Evolutionary conservation across 2,113 vertebrate species (phyloP), one percentile per base, ranked within the genome.

Genomic region (Dicentrarchus labrax): DNA sequence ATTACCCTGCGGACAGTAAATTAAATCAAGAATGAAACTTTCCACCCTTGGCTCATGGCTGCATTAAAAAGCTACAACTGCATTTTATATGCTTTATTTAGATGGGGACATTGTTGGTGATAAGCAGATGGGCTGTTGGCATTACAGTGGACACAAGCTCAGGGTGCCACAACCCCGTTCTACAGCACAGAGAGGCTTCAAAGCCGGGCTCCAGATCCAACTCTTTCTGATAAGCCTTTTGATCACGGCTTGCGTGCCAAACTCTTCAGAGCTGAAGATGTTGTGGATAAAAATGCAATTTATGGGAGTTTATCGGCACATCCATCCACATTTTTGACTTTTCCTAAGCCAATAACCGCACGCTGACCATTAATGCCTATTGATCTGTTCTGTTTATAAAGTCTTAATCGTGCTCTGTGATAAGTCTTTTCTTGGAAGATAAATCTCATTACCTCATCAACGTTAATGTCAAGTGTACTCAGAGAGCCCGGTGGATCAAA

Each of bases 111-210:
- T 85, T 81, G 89, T 91, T 82, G 86, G 50, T 15, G 53, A 84
- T 83, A 77, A 88, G 54, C 80, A 90, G 85, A 92, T 78, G 64
- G 69, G 72, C 73, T 81, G 60, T 41, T 87, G 78, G 82, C 78
- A 85, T 80, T 39, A 22, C 38, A 72, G 19, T 22, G 64, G 41
- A 74, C 64, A 15, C 38, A 39, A 61, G 50, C 84, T 72, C 24
- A 21, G 61, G 48, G 13, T 54, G 75, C 57, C 71, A 59, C 76
- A 62, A 64, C 54, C 48, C 41, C 77, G 15, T 56, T 45, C 57
- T 59, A 21, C 19, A 57, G 59, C 51, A 41, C 50, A 50, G 62
- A 53, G 43, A 76, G 4, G 39, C 68, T 84, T 76, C 71, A 68
- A 88, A 79, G 76, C 66, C 21, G 2, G 6, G 57, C 43, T 7